These are phyloP conservation scores for Oreochromis niloticus DNA, from an alignment of 2,113 vertebrate genomes.

Conservation along the genomic window DNA sequence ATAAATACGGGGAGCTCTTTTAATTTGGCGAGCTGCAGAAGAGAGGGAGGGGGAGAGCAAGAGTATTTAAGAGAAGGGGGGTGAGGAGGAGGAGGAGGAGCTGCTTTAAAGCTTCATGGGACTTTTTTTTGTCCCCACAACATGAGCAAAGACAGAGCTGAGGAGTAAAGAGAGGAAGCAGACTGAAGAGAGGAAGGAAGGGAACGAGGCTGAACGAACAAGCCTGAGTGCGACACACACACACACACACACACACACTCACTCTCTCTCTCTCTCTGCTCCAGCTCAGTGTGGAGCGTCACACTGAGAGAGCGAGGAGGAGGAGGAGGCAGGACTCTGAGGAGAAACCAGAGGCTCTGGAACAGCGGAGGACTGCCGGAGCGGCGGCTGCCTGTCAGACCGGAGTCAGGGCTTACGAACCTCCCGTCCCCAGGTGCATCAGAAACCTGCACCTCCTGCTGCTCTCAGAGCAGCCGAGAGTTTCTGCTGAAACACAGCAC, in stretches of 20 bases:
- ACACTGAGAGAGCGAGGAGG: background rate
- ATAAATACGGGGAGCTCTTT: background rate
- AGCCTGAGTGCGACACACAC: conserved; percentile 6
- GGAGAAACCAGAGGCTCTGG: background rate
- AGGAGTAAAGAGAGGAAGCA: background rate
- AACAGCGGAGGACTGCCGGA: background rate
- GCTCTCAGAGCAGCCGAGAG: background rate
- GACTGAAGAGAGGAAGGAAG: conserved; percentile 23
- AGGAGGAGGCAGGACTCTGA: background rate
- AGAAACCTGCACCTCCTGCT: background rate
- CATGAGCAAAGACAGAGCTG: background rate
- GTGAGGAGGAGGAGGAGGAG: background rate
- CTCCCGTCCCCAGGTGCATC: background rate
- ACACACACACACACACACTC: background rate
- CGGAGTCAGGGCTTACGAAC: background rate
- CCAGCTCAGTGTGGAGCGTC: background rate
- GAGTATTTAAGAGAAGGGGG: background rate
- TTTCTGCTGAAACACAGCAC: background rate
- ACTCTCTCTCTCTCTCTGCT: background rate
- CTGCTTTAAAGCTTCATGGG: background rate
- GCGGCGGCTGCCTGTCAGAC: conserved; percentile 14
- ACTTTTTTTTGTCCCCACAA: background rate
- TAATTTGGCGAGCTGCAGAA: conserved; percentile 17
- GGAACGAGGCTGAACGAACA: conserved; percentile 28
- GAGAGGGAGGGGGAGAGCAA: background rate